Conservation (phyloP, 1,140 invertebrate species). For the Drosophila rufa region DNA sequence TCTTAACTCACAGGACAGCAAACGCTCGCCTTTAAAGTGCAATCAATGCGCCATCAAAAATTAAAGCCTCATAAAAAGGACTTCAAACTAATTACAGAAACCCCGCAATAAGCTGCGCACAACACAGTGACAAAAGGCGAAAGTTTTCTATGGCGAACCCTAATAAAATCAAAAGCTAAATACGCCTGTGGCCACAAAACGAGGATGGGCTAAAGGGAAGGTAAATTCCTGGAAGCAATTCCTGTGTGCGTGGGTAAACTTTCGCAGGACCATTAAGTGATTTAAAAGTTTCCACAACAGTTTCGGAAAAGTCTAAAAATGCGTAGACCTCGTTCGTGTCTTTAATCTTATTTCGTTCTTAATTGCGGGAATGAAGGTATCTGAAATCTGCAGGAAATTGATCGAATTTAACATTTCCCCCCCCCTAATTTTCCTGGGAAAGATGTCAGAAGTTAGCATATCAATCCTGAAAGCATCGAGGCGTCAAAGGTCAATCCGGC, state of each 20-base stretch:
- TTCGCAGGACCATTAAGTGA: constrained; percentile 67
- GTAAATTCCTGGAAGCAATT: constrained; percentile 16
- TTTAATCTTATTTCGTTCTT: constrained; percentile 12
- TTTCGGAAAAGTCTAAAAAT: constrained; percentile 9
- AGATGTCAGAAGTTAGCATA: constrained; percentile 9
- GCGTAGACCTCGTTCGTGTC: background rate
- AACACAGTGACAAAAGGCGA: constrained; percentile 29
- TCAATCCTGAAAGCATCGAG: constrained; percentile 25
- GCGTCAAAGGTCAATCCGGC: constrained; percentile 33
- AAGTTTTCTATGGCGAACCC: constrained; percentile 55
- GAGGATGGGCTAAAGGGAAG: constrained; percentile 6
- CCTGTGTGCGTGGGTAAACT: constrained; percentile 45
- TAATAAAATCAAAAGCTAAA: constrained; percentile 66
- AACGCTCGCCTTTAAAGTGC: constrained; percentile 18
- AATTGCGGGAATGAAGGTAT: constrained; percentile 12
- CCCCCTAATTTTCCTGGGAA: background rate
- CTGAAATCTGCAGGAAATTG: constrained; percentile 26
- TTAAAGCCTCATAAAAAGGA: constrained; percentile 54
- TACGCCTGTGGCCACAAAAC: constrained; percentile 48
- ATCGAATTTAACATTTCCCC: constrained; percentile 42
- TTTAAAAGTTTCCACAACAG: constrained; percentile 60
- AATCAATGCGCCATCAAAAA: constrained; percentile 59
- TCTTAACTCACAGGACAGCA: background rate
- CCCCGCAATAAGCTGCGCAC: constrained; percentile 18
- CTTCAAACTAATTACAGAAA: constrained; percentile 62